Percentiles rank a stretch among this genome's conserved stretches.
Evolutionary conservation across 2,797 vertebrate genomes (phyloP).

Genomic region (Onychomys leucogaster): DNA sequence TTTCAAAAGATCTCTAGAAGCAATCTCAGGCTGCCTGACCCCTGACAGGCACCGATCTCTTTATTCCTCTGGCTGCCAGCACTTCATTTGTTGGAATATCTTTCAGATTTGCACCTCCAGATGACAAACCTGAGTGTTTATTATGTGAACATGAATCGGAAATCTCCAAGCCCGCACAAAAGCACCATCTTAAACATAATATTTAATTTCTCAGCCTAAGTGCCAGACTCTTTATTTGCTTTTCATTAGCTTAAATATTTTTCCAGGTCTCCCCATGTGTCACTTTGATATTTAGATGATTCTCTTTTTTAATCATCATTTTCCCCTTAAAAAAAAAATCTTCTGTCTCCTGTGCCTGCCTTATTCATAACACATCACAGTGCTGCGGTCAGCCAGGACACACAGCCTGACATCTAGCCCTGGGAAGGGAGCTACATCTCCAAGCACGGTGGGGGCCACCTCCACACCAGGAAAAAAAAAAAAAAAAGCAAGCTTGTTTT

Average conservation of each 20-base stretch:
- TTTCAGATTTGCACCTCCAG: constrained; percentile 96
- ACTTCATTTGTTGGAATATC: constrained; percentile 97
- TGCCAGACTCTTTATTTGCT: constrained; percentile 86
- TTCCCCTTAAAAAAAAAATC: constrained; percentile 62
- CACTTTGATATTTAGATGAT: constrained; percentile 88
- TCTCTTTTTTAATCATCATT: constrained; percentile 85
- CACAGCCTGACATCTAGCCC: not conserved
- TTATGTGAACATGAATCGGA: constrained; percentile 92
- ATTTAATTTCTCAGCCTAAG: constrained; percentile 87
- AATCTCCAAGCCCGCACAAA: constrained; percentile 86
- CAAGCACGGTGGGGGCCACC: not conserved
- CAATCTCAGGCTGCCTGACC: constrained; percentile 98
- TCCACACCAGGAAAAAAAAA: not conserved
- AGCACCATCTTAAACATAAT: constrained; percentile 87
- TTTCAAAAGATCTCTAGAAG: constrained; percentile 98
- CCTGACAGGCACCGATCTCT: constrained; percentile 96
- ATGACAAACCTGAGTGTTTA: constrained; percentile 94
- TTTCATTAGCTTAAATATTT: constrained; percentile 86
- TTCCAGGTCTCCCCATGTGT: constrained; percentile 81
- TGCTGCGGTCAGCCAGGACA: not conserved
- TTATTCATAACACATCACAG: not conserved
- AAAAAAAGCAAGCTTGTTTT: not conserved
- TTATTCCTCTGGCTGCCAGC: constrained; percentile 94
- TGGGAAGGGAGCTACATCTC: not conserved
- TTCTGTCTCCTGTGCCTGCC: not conserved